A percentile compares a stretch with the other conserved stretches of the same genome.
phyloP scores from a whole-genome alignment of 2,888 invertebrate genomes.

The Leptura quadrifasciata region DNA sequence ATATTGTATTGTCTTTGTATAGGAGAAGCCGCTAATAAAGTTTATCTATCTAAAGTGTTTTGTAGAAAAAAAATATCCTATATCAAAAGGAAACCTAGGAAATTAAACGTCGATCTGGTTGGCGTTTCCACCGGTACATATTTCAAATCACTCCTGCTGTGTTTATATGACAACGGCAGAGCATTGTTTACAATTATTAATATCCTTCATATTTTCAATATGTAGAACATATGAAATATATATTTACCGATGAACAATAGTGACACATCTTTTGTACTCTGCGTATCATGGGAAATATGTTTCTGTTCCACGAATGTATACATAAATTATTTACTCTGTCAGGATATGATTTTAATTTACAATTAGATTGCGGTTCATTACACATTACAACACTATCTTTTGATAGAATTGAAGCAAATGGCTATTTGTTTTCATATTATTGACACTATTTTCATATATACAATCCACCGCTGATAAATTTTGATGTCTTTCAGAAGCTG shows the following conservation, averaged over 20 bases:
- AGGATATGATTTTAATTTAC: background rate
- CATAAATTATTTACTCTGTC: background rate
- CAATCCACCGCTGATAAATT: no score
- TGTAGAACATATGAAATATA: background rate
- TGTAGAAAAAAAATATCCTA: no score
- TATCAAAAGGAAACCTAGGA: no score
- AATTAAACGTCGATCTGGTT: no score
- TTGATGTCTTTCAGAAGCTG: no score
- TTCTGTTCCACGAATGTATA: background rate
- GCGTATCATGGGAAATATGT: background rate
- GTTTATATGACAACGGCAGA: no score
- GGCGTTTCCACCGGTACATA: no score
- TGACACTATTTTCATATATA: no score
- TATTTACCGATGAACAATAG: background rate
- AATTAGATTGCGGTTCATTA: background rate
- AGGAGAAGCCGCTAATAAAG: no score
- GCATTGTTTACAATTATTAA: background rate
- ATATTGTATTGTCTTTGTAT: no score
- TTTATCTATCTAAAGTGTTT: no score
- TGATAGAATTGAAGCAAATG: background rate
- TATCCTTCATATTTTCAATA: background rate
- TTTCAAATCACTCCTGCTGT: no score
- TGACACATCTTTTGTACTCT: background rate
- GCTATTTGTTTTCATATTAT: background rate
- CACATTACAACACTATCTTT: background rate